Evolutionary conservation across 1,140 invertebrate species (phyloP).

Genomic region (Lepidurus couesii): DNA sequence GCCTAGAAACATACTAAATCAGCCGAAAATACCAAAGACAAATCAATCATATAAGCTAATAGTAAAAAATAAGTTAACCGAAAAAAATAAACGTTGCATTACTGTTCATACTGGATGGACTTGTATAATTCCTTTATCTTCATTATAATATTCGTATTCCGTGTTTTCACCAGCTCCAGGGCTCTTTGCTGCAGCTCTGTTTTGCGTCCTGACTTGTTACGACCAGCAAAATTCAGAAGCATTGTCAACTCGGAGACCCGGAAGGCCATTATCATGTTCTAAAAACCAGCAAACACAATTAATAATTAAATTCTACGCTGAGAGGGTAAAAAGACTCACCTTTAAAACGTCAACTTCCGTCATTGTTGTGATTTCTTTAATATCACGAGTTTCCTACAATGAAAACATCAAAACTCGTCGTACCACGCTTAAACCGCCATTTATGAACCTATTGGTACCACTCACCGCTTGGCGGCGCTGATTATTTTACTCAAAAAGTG

Average conservation of each 20-base stretch:
- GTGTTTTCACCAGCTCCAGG: slow-evolving; percentile 64
- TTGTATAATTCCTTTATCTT: slow-evolving; percentile 79
- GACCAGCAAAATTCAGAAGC: slow-evolving; percentile 73
- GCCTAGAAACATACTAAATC: background rate
- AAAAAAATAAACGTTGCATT: slow-evolving; percentile 26
- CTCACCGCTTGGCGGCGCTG: too few species aligned
- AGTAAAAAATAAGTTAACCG: background rate
- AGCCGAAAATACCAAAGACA: background rate
- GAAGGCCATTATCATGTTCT: slow-evolving; percentile 73
- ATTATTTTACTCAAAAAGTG: too few species aligned
- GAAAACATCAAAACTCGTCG: background rate
- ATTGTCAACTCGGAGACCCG: slow-evolving; percentile 77
- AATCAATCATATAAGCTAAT: background rate
- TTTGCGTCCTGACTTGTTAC: slow-evolving; percentile 80
- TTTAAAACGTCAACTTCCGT: slow-evolving; percentile 31
- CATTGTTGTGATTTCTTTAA: background rate
- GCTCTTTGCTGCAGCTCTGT: slow-evolving; percentile 74
- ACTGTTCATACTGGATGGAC: slow-evolving; percentile 32
- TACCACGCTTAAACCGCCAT: background rate
- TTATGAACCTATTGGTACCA: too few species aligned
- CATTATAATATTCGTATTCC: slow-evolving; percentile 62
- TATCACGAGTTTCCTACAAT: background rate
- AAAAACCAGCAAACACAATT: background rate
- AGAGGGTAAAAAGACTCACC: background rate
- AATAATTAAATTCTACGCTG: background rate